These are phyloP conservation scores for Agrochola litura DNA, from an alignment of 2,888 invertebrate genomes.

Conservation along the genomic window DNA sequence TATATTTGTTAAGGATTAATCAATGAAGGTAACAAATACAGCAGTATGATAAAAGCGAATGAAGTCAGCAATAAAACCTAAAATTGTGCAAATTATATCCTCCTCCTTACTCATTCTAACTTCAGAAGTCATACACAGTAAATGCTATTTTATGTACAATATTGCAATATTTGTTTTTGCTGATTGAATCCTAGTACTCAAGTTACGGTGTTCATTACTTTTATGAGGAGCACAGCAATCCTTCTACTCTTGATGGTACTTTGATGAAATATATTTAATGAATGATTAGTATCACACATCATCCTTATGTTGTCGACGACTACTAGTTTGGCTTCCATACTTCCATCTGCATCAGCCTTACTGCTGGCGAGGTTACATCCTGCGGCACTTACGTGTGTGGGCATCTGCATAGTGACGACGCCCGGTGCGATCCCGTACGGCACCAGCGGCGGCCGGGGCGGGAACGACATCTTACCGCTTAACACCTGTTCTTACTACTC, in stretches of 20 bases:
- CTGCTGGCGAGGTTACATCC: constrained; percentile 66
- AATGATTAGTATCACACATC: neutral
- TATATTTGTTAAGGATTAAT: neutral
- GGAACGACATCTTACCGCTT: constrained; percentile 94
- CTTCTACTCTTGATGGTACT: neutral
- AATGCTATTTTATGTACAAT: neutral
- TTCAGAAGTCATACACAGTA: neutral
- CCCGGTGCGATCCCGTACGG: constrained; percentile 93
- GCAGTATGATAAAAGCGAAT: neutral
- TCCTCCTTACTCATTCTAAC: neutral
- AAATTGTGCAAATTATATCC: neutral
- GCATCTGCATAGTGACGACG: constrained; percentile 94
- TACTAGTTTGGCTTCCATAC: constrained; percentile 12
- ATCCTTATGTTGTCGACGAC: neutral
- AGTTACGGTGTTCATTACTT: constrained; percentile 7
- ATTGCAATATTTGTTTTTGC: neutral
- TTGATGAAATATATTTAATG: neutral
- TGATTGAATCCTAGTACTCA: neutral
- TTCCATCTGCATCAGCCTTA: constrained; percentile 12
- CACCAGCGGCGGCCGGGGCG: constrained; percentile 96
- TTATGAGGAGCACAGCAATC: neutral
- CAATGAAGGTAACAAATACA: neutral
- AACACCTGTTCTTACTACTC: constrained; percentile 37
- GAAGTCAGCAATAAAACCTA: neutral
- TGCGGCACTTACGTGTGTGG: constrained; percentile 92